These are phyloP conservation scores for Thoracochromis brauschi DNA, from an alignment of 2,113 vertebrate species.

Conservation along the genomic window DNA sequence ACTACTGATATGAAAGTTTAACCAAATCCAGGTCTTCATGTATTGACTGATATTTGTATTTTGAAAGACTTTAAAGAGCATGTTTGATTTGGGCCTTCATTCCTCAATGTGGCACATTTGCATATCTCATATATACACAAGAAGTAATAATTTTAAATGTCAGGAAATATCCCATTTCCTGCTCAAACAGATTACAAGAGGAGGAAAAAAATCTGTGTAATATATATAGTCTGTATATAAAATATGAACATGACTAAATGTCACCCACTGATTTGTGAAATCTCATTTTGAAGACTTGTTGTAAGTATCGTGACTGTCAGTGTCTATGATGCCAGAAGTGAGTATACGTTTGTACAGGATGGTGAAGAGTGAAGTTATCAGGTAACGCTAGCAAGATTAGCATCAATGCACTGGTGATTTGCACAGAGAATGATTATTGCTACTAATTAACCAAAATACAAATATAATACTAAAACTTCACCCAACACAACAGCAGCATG, in stretches of 20 bases:
- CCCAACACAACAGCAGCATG: neutral
- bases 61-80: neutral
- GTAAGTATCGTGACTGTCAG: neutral
- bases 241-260: neutral
- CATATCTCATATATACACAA: neutral
- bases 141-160: neutral
- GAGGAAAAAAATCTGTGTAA: neutral
- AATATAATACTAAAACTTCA: neutral
- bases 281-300: neutral
- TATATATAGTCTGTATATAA: neutral
- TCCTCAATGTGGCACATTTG: neutral
- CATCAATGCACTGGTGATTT: neutral
- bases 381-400: neutral
- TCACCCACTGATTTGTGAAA: neutral
- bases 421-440: rapidly evolving
- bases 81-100: neutral
- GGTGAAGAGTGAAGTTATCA: neutral
- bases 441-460: neutral
- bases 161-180: neutral
- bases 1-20: neutral
- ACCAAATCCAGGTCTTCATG: neutral
- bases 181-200: neutral
- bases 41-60: neutral
- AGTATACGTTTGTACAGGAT: neutral
- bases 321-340: neutral